Evolutionary conservation across 2,797 vertebrate species (phyloP).

Genomic region (Thripadectes ignobilis): DNA sequence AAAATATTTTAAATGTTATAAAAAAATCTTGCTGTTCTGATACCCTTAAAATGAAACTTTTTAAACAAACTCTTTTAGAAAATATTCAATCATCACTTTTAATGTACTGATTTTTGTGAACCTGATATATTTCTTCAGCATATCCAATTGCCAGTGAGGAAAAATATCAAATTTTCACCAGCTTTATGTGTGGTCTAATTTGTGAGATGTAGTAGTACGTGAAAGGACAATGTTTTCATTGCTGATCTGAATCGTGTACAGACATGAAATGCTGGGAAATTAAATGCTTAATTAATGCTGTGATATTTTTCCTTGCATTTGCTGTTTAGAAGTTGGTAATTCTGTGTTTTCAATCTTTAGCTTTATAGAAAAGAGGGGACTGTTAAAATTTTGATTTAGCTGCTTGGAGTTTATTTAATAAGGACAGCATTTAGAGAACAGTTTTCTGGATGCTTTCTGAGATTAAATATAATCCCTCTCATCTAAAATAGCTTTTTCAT

Average conservation of each 20-base stretch:
- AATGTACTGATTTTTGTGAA: not conserved
- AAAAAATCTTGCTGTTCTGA: not conserved
- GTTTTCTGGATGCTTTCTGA: conserved; percentile 21
- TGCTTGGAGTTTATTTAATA: conserved; percentile 41
- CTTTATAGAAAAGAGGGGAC: not conserved
- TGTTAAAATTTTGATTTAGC: conserved; percentile 22
- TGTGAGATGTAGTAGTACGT: not conserved
- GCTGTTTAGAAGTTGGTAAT: not conserved
- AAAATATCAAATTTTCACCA: not conserved
- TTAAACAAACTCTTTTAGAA: not conserved
- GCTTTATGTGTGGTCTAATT: not conserved
- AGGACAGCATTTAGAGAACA: not conserved
- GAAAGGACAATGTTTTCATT: not conserved
- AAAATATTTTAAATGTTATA: not conserved
- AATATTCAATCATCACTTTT: not conserved
- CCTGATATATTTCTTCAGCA: not conserved
- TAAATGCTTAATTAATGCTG: not conserved
- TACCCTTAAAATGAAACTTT: not conserved
- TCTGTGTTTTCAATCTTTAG: not conserved
- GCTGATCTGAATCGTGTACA: not conserved
- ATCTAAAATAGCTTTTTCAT: conserved; percentile 52
- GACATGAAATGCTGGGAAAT: not conserved
- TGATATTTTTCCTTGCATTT: not conserved
- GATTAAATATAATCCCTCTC: conserved; percentile 64
- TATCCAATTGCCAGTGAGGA: not conserved